Conservation (phyloP, 2,888 invertebrate genomes). For the Acleris literana region DNA sequence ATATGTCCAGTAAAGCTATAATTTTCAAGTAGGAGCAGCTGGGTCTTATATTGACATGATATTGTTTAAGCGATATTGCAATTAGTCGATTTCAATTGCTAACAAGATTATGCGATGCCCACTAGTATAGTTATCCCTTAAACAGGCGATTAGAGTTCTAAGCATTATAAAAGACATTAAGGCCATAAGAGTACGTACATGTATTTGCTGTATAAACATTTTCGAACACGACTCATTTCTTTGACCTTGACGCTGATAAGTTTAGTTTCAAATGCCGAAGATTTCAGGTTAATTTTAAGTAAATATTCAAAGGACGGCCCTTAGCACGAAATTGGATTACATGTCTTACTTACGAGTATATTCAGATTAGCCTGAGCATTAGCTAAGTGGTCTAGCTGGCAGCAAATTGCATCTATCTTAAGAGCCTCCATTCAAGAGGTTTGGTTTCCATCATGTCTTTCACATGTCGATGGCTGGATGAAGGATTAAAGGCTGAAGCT, state of each 20-base stretch:
- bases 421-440: slow-evolving; percentile 18
- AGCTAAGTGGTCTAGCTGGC: slow-evolving; percentile 34
- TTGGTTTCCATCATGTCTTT: slow-evolving; percentile 10
- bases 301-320: slow-evolving; percentile 1
- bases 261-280: neutral
- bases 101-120: too few species aligned
- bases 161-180: too few species aligned
- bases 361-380: slow-evolving; percentile 31
- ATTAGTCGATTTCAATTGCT: too few species aligned
- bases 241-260: neutral
- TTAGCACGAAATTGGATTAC: slow-evolving; percentile 3
- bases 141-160: too few species aligned
- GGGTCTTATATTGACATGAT: too few species aligned
- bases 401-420: slow-evolving; percentile 36
- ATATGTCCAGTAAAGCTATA: too few species aligned
- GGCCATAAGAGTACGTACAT: too few species aligned
- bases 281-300: slow-evolving; percentile 50
- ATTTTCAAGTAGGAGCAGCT: too few species aligned
- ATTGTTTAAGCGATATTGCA: too few species aligned
- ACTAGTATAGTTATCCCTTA: too few species aligned
- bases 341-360: slow-evolving; percentile 25
- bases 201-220: neutral
- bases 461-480: neutral
- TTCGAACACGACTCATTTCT: neutral
- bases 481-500: neutral